phyloP scores from a whole-genome alignment of 2,797 vertebrate genomes.

The Pogonophryne albipinna region DNA sequence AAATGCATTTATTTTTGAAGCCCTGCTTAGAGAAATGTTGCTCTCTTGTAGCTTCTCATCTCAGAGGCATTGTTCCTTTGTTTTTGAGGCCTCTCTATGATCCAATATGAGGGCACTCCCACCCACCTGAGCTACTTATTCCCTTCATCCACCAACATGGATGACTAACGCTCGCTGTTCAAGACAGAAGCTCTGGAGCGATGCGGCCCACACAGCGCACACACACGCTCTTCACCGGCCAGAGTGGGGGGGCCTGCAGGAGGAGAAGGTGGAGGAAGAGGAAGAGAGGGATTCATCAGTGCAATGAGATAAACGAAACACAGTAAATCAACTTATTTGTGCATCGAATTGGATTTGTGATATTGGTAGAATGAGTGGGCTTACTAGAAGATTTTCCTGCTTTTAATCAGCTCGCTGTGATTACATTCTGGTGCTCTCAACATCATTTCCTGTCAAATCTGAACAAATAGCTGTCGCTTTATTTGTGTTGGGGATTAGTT shows the following conservation, averaged over 20 bases:
- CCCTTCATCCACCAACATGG: conserved; percentile 79
- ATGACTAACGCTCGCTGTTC: conserved; percentile 75
- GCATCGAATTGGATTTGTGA: conserved; percentile 58
- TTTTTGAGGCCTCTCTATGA: conserved; percentile 70
- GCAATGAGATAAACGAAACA: conserved; percentile 53
- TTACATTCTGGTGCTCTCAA: conserved; percentile 35
- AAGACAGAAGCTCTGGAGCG: conserved; percentile 63
- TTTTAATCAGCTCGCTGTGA: conserved; percentile 53
- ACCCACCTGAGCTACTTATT: conserved; percentile 79
- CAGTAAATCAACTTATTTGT: conserved; percentile 55
- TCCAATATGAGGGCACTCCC: conserved; percentile 74
- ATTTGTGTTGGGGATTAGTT: conserved; percentile 36
- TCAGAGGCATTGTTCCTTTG: conserved; percentile 68
- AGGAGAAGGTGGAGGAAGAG: conserved; percentile 58
- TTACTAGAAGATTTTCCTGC: conserved; percentile 20
- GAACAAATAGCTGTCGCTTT: conserved; percentile 43
- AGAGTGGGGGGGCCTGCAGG: conserved; percentile 55
- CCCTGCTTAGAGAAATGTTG: conserved; percentile 30
- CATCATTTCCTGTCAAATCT: conserved; percentile 28
- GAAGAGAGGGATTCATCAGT: conserved; percentile 42
- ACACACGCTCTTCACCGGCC: conserved; percentile 59
- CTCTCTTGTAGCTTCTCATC: conserved; percentile 58
- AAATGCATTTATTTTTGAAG: conserved; percentile 48
- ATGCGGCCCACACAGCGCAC: conserved; percentile 75
- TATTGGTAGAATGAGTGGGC: conserved; percentile 32